Conservation (phyloP, 2,113 vertebrate species). For the Falco punctatus region DNA sequence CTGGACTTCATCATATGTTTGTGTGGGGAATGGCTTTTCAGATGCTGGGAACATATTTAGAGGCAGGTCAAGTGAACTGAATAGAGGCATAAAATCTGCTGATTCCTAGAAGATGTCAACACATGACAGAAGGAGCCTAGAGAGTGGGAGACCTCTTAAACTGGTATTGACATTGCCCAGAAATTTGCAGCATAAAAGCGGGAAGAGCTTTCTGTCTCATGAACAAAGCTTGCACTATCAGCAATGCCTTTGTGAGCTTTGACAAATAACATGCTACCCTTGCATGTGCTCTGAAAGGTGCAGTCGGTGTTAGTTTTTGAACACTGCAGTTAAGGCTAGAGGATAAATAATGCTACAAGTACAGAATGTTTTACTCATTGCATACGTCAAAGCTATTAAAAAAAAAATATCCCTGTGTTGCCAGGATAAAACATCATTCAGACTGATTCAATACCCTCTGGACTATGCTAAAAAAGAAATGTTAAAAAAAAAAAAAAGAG, state of each 20-base stretch:
- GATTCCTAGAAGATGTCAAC: slow-evolving; percentile 61
- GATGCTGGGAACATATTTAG: slow-evolving; percentile 34
- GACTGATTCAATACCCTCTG: slow-evolving; percentile 19
- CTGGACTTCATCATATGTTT: slow-evolving; percentile 59
- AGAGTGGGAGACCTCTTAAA: slow-evolving; percentile 61
- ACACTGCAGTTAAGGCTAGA: slow-evolving; percentile 1
- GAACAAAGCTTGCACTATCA: slow-evolving; percentile 52
- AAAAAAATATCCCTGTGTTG: background rate
- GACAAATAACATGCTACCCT: slow-evolving; percentile 46
- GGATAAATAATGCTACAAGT: slow-evolving; percentile 34
- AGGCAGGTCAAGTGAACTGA: slow-evolving; percentile 61
- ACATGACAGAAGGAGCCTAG: slow-evolving; percentile 32
- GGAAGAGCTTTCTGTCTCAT: slow-evolving; percentile 15
- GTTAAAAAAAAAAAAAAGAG: too few species aligned
- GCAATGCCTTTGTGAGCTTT: slow-evolving; percentile 57
- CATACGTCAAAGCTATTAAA: slow-evolving; percentile 17
- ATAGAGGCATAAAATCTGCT: slow-evolving; percentile 59
- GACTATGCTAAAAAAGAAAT: background rate
- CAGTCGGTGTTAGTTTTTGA: slow-evolving; percentile 49
- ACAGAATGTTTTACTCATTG: slow-evolving; percentile 37
- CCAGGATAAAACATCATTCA: background rate
- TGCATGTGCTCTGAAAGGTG: slow-evolving; percentile 43
- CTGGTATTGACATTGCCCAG: slow-evolving; percentile 44
- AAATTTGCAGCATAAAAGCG: slow-evolving; percentile 41
- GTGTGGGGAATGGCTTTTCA: slow-evolving; percentile 61